These are phyloP conservation scores for Thysanoteuthis rhombus DNA, from an alignment of 2,888 invertebrate species.

Conservation along the genomic window DNA sequence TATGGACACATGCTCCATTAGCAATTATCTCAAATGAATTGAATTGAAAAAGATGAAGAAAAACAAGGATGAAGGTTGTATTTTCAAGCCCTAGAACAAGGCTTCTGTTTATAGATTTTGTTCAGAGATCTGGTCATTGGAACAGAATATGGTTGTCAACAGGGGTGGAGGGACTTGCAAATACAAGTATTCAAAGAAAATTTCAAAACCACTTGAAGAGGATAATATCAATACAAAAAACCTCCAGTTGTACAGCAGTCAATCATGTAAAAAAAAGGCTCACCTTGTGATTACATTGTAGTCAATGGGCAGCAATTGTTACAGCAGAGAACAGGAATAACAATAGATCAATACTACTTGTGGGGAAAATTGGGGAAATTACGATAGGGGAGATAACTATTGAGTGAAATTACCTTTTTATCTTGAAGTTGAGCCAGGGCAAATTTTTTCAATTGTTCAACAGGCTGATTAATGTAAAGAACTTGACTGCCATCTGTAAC, in stretches of 20 bases:
- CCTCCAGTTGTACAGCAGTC: background rate
- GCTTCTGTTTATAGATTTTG: too few relatives aligned
- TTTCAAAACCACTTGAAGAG: too few relatives aligned
- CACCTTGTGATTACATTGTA: background rate
- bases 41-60: too few relatives aligned
- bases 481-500: slow-evolving; percentile 82
- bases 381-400: background rate
- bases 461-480: slow-evolving; percentile 88
- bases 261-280: background rate
- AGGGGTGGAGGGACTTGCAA: too few relatives aligned
- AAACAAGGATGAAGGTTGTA: too few relatives aligned
- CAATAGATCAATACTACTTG: background rate
- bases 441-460: slow-evolving; percentile 79
- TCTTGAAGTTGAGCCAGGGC: slow-evolving; percentile 81
- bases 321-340: background rate
- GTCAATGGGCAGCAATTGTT: background rate
- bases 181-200: too few relatives aligned
- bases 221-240: background rate
- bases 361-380: background rate
- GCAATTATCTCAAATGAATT: too few relatives aligned
- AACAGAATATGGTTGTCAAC: too few relatives aligned
- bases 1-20: too few relatives aligned
- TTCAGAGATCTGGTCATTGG: too few relatives aligned
- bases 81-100: too few relatives aligned
- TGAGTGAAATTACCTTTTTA: slow-evolving; percentile 72